Base-by-base conservation (phyloP, 2,113 vertebrate genomes). In the Esox niger region DNA sequence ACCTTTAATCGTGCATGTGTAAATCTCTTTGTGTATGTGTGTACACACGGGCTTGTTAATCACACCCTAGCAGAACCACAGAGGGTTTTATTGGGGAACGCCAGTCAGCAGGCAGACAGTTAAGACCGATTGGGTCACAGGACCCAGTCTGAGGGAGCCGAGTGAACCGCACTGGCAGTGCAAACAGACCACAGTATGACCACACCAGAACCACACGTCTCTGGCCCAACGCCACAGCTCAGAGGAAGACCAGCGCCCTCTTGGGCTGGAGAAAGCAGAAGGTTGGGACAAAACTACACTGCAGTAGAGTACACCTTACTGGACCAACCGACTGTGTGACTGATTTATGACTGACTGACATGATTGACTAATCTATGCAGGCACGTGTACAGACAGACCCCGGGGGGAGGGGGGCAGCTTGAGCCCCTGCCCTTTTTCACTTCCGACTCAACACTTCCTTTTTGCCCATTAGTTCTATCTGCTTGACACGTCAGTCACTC, bases 131-230 rank as follows among this genome's bases (percentile, higher is more conserved):
- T 9, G 78, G 76, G 76, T 68, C 72, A 80, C 38, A 43, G 83
- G 73, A 75, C 67, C 76, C 62, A 70, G 69, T 66, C 79, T 68
- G 29, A n/a, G 70, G 77, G 73, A 71, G n/a, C n/a, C n/a, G n/a
- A n/a, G 76, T 70, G 65, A 80, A 84, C 84, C 84, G 2, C 86
- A 74, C 71, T 46, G 72, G 72, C 75, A 73, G 74, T 31, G 82
- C 75, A 82, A 82, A 81, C 73, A 75, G 67, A 83, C 87, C 86
- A 65, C 83, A 76, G 78, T 21, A 65, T 8, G 63, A 79, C 85
- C 85, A 80, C 85, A 83, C 71, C 66, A 74, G 76, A 66, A 80
- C 82, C 85, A 77, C 85, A 77, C 29, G 17, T 29, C 84, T 74
- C n/a, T n/a, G n/a, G n/a, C 66, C 49, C 66, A 66, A 71, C 1